Evolutionary conservation across 2,113 vertebrate species (phyloP).

Genomic region (Vidua chalybeata): DNA sequence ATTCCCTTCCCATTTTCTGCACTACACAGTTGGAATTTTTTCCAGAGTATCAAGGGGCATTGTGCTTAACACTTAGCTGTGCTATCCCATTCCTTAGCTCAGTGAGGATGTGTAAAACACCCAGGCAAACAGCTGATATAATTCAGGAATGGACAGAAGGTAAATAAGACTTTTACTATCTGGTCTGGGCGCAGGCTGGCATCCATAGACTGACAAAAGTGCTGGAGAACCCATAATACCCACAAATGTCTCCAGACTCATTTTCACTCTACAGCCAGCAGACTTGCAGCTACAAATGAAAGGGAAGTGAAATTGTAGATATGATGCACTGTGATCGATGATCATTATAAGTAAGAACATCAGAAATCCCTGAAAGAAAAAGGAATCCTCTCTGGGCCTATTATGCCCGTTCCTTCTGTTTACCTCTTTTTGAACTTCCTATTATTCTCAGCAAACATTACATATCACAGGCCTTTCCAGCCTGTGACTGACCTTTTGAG

Average conservation of each 20-base stretch:
- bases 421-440: conserved; percentile 1
- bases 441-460: conserved; percentile 23
- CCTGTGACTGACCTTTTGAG: neutral
- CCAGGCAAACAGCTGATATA: neutral
- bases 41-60: neutral
- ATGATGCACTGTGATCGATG: conserved; percentile 5
- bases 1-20: neutral
- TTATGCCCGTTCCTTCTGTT: conserved; percentile 12
- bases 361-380: conserved; percentile 35
- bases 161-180: neutral
- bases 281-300: neutral
- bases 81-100: neutral
- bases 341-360: conserved; percentile 24
- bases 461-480: neutral
- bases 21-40: neutral
- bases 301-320: conserved; percentile 15
- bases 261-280: neutral
- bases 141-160: neutral
- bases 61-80: neutral
- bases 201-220: neutral
- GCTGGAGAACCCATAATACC: neutral
- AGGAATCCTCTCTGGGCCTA: neutral
- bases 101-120: neutral
- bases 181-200: neutral
- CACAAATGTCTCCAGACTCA: neutral